Base-by-base conservation (phyloP, 37 sponge, comb jelly and placozoan species). In the Hexactinellida sp. region DNA sequence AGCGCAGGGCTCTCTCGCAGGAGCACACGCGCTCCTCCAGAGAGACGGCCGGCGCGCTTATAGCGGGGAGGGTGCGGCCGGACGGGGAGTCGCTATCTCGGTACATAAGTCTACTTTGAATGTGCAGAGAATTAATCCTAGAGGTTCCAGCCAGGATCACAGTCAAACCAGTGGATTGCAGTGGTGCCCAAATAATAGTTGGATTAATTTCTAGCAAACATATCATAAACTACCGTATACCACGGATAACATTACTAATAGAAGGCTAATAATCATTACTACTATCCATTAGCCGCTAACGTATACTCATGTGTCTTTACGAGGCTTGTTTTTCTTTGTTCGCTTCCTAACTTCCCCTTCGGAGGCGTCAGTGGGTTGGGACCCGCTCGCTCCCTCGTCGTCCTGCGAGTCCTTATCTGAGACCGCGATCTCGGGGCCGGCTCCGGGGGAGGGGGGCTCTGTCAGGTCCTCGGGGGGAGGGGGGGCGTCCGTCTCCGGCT, bases 301-400 rank as follows among this genome's bases (percentile, higher is more conserved):
- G 16, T 47, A 47, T 16, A 47, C 3, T 63, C 76, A 63, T 10
- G 76, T 63, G 34, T 63, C 76, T n/a, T 63, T 63, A 63, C 76
- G 76, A n/a, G 76, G 76, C 13, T 63, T 63, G 76, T 7, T 63
- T 23, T 63, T 63, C 76, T n/a, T 63, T 10, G 76, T 63, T 63
- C 76, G 3, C 76, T 63, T 10, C 30, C 76, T 10, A 7, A 63
- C 76, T 32, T 7, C 76, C 1, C 76, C 13, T 3, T 63, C 76
- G 13, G 76, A 63, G 34, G 76, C 1, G 30, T 63, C 76, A 25
- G 21, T 23, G 5, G 76, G 76, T 5, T 3, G 25, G 13, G 76
- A n/a, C 3, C 28, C 28, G 34, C 32, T n/a, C 3, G 76, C 76
- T 63, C 76, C 76, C 3, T 63, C 76, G 5, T 63, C 76, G 30